Base-by-base conservation (phyloP, 2,797 vertebrate genomes). In the Brachymystax lenok region DNA sequence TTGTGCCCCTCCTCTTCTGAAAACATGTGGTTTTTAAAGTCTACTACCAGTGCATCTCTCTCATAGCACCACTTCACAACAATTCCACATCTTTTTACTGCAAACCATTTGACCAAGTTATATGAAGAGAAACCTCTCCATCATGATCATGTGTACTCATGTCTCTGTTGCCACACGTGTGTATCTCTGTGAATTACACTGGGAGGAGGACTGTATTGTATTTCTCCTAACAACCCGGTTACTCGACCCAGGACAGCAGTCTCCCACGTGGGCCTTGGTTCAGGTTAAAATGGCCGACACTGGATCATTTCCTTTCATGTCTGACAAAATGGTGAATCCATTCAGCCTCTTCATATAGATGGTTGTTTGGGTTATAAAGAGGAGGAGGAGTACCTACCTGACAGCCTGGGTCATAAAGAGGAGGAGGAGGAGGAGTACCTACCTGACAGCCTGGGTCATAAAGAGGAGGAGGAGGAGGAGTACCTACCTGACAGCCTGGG, bases 271-370 rank as follows among this genome's bases (percentile, higher is more conserved):
- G 40, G 69, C 56, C 70, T 61, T 24, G 56, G 71, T 46, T 74
- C 6, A 54, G 6, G 8, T 67, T 17, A 35, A 30, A 84, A 75
- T 66, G 46, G 63, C 71, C 30, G 14, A 79, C 46, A n/a, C 46
- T 40, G 19, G 59, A 68, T 52, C 51, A 17, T 75, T 46, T 76
- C 74, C 64, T 74, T 79, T 71, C 21, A 68, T 71, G 46, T 77
- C 35, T 21, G 46, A 50, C 74, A 30, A 74, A 78, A 75, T 27
- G 54, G 35, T n/a, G 59, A 50, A 6, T 69, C 10, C 10, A 74
- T 76, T 27, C 71, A 50, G 73, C 71, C 59, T 51, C 7, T 72
- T 71, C 59, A 46, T 77, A 70, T 66, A 74, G 68, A 80, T 75
- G 71, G 3, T 24, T 7, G 40, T 2, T n/a, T 71, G 73, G 69